Evolutionary conservation across 2,888 invertebrate species (phyloP), one percentile per base, ranked within the genome.

Genomic region (Strigamia transsilvanica): DNA sequence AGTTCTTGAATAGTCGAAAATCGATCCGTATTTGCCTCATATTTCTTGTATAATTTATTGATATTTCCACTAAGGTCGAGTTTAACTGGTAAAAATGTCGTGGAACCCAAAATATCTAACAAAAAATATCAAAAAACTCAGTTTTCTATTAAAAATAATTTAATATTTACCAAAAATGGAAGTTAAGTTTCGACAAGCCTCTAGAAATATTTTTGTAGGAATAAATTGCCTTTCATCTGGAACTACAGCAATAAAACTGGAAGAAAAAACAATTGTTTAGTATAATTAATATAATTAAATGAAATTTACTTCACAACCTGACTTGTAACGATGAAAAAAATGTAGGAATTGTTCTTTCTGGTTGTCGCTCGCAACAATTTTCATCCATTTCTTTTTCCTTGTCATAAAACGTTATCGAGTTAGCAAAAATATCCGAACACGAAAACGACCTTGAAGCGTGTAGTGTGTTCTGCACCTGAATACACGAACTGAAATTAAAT

Each of bases 151-250:
- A 10, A 46, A 12, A n/a, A 10, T 80, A 46, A n/a, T 5, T 80
- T 5, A 46, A 80, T 66, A 81, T 38, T 78, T 82, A 83, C 82
- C 83, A 82, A 83, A 83, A 81, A 83, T 81, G 10, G 51, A 77
- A 42, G 78, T 80, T 32, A 83, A 80, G 56, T 61, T 77, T 38
- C 80, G 27, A 32, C 83, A 83, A 0, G 82, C 80, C 23, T 82
- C 80, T 21, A 83, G 46, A 80, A 83, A 83, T 27, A 80, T 77
- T 5, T 42, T 51, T 23, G 83, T 82, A 12, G 18, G 51, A 42
- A 80, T 80, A 38, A 80, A 21, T 42, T 46, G 23, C 21, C n/a
- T 23, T 42, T 80, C 32, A 46, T 80, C 41, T 13, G 21, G 23
- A 42, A 42, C 18, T 4, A 80, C 51, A 80, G 10, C 1, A 46